Evolutionary conservation across 2,113 vertebrate species (phyloP).

Genomic region (Seriola quinqueradiata): DNA sequence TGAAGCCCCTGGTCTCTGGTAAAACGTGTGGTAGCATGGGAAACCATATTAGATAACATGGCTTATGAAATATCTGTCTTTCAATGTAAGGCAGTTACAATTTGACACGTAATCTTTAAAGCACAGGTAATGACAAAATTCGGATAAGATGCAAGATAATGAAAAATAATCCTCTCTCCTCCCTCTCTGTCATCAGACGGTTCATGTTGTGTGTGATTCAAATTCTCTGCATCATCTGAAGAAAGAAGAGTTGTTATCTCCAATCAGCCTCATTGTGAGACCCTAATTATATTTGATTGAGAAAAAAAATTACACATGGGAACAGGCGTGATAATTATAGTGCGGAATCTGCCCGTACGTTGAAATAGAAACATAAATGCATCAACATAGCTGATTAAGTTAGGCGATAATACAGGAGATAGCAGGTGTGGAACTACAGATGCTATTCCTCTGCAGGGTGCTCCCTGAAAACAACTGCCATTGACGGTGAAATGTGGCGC

Average conservation of each 20-base stretch:
- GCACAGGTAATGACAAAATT: slow-evolving; percentile 19
- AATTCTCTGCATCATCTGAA: slow-evolving; percentile 35
- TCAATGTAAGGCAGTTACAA: slow-evolving; percentile 31
- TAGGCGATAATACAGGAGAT: slow-evolving; percentile 40
- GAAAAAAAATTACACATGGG: slow-evolving; percentile 47
- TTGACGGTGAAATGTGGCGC: slow-evolving; percentile 47
- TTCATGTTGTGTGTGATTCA: slow-evolving; percentile 35
- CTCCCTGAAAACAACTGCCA: slow-evolving; percentile 58
- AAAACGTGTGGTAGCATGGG: slow-evolving; percentile 14
- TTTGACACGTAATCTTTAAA: slow-evolving; percentile 24
- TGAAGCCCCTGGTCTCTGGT: slow-evolving; percentile 19
- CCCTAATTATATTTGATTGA: slow-evolving; percentile 76
- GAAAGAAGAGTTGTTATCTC: slow-evolving; percentile 68
- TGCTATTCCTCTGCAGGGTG: slow-evolving; percentile 38
- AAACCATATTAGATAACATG: slow-evolving; percentile 20
- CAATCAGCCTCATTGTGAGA: slow-evolving; percentile 73
- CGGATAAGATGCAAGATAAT: slow-evolving; percentile 41
- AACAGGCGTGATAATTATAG: slow-evolving; percentile 69
- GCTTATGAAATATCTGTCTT: slow-evolving; percentile 21
- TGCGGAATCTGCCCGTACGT: slow-evolving; percentile 35
- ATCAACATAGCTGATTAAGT: slow-evolving; percentile 69
- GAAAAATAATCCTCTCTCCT: slow-evolving; percentile 27
- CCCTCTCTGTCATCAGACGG: slow-evolving; percentile 32
- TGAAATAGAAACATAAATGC: slow-evolving; percentile 65
- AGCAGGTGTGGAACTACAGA: slow-evolving; percentile 67